Percentiles rank a stretch among this genome's conserved stretches.
Conservation (phyloP, 92 coral and sea anemone species). For the Phenganax stokvisi region DNA sequence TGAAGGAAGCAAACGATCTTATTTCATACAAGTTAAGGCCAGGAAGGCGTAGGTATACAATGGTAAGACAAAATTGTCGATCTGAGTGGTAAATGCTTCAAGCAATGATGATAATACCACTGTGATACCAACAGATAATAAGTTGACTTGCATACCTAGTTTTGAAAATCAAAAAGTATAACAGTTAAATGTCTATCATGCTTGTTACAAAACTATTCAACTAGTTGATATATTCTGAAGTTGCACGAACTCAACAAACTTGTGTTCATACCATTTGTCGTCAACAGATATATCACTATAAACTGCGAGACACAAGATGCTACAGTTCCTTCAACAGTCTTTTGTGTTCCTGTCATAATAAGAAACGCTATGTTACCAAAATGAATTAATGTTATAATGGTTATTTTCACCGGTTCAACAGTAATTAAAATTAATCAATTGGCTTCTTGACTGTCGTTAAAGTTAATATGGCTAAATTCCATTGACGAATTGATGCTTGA, state of each 20-base stretch:
- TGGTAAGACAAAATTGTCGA: constrained; percentile 82
- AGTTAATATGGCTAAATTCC: no score
- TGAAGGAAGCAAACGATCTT: neutral
- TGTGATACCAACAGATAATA: constrained; percentile 51
- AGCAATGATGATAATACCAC: constrained; percentile 61
- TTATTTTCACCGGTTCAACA: no score
- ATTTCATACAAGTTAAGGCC: constrained; percentile 28
- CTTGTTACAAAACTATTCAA: no score
- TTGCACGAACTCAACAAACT: neutral
- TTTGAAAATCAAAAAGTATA: neutral
- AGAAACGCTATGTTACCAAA: neutral
- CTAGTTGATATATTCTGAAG: no score
- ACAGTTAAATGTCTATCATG: neutral
- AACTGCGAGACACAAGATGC: constrained; percentile 68
- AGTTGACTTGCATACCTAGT: constrained; percentile 37
- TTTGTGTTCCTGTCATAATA: constrained; percentile 55
- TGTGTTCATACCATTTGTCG: constrained; percentile 47
- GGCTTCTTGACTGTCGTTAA: no score
- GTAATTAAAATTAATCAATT: no score
- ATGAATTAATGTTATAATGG: no score
- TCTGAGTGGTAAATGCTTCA: constrained; percentile 89
- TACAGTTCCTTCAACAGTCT: constrained; percentile 82
- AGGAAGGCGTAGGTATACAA: constrained; percentile 65
- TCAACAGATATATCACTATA: constrained; percentile 43
- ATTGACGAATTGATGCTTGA: no score